Conservation (phyloP, 2,113 vertebrate genomes). For the Fulica atra region DNA sequence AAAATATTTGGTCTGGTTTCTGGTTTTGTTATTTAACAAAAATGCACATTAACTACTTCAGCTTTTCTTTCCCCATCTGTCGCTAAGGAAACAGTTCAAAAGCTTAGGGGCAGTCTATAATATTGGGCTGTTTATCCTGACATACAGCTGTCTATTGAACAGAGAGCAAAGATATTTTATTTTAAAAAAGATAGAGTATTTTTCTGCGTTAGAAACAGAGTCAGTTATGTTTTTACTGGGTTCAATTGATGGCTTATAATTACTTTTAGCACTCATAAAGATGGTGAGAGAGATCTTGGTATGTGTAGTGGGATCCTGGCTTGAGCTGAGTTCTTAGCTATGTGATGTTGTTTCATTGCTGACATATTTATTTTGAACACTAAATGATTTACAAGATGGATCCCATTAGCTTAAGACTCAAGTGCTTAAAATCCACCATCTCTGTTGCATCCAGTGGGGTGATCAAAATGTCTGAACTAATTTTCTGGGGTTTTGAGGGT, state of each 20-base stretch:
- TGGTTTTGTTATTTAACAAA: background rate
- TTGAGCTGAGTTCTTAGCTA: background rate
- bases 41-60: background rate
- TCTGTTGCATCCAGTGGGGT: rapidly evolving
- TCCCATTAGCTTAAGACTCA: background rate
- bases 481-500: background rate
- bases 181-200: background rate
- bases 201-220: background rate
- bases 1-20: background rate
- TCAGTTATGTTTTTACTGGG: background rate
- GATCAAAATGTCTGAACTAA: background rate
- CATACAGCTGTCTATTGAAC: background rate
- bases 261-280: background rate
- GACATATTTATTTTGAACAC: background rate
- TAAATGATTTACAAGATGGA: background rate
- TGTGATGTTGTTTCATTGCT: background rate
- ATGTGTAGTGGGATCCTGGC: background rate
- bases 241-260: background rate
- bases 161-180: background rate
- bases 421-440: background rate
- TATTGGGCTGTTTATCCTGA: background rate
- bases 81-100: background rate
- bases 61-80: background rate
- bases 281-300: background rate
- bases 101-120: background rate